These are phyloP conservation scores for Anticlea derivata DNA, from an alignment of 2,888 invertebrate genomes.

Conservation along the genomic window DNA sequence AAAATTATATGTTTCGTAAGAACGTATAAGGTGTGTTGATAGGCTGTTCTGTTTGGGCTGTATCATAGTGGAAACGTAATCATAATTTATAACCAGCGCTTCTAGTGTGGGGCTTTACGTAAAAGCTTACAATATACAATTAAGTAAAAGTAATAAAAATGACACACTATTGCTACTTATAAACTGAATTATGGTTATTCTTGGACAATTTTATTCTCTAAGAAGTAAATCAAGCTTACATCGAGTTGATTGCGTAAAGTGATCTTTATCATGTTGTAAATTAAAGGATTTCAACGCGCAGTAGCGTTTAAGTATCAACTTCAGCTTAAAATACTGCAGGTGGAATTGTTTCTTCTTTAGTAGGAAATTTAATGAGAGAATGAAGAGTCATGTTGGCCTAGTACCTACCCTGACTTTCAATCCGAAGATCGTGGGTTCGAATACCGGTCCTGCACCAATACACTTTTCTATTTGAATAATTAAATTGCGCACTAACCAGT, in stretches of 20 bases:
- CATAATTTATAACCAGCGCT: conserved; percentile 24
- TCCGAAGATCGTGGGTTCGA: no score
- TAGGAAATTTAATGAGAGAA: no score
- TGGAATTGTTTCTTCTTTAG: no score
- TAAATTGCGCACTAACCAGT: no score
- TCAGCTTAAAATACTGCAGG: neutral
- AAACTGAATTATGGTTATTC: conserved; percentile 26
- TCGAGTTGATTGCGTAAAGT: conserved; percentile 19
- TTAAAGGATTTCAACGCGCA: conserved; percentile 14
- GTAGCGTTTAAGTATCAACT: neutral
- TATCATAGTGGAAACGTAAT: conserved; percentile 22
- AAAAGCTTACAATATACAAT: conserved; percentile 28
- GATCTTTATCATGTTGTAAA: conserved; percentile 10
- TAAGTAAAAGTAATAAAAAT: conserved; percentile 29
- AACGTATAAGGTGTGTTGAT: no score
- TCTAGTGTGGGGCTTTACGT: conserved; percentile 25
- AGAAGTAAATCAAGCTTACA: conserved; percentile 28
- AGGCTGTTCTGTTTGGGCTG: conserved; percentile 12
- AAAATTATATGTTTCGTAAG: no score
- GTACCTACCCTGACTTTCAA: no score
- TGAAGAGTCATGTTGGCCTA: no score
- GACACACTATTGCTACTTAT: conserved; percentile 30
- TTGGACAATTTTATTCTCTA: conserved; percentile 24
- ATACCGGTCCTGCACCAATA: no score
- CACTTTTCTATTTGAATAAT: no score